Base-by-base conservation (phyloP, 2,113 vertebrate genomes). In the Ageneiosus marmoratus region DNA sequence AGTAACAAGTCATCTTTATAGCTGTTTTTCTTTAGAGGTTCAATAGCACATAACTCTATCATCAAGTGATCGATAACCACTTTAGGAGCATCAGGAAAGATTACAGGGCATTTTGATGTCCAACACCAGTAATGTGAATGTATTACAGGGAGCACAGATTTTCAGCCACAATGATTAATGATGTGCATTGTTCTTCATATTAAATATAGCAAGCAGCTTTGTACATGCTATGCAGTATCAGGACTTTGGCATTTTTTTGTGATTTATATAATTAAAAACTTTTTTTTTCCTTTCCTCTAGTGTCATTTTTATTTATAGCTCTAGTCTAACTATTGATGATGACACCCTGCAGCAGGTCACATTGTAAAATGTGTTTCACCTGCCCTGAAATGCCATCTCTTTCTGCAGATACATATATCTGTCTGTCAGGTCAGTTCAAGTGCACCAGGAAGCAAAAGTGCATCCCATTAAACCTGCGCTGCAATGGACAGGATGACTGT, bases 401-500 rank as follows among this genome's bases (percentile, higher is more conserved):
- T 80, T 60, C 91, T 92, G 11, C 88, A 99, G 98, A 99, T 86
- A 97, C 97, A 0, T 97, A 99, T 46, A 95, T 98, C 87, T 99
- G 98, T 86, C 93, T 99, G 85, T 96, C 98, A 0, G 97, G 97
- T 62, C 98, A 99, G 87, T 99, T 99, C 91, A 99, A 99, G 91
- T 99, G 98, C 90, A 96, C 95, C 2, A 95, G 94, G 90, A 98
- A 94, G 81, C 97, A 97, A 90, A 98, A 99, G 89, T 99, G 98
- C 72, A 99, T 99, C 62, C 96, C 97, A 1, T 89, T 98, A 79
- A 99, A 98, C 91, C 95, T 98, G 56, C 95, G 97, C 76, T 99
- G 98, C 89, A 99, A 99, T 1, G 97, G 98, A 13, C 97, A 99
- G 89, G 95, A 99, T 29, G 96, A 99, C 81, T 99, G 98, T 46